Base-by-base conservation (phyloP, 2,113 vertebrate genomes). In the Picathartes gymnocephalus region DNA sequence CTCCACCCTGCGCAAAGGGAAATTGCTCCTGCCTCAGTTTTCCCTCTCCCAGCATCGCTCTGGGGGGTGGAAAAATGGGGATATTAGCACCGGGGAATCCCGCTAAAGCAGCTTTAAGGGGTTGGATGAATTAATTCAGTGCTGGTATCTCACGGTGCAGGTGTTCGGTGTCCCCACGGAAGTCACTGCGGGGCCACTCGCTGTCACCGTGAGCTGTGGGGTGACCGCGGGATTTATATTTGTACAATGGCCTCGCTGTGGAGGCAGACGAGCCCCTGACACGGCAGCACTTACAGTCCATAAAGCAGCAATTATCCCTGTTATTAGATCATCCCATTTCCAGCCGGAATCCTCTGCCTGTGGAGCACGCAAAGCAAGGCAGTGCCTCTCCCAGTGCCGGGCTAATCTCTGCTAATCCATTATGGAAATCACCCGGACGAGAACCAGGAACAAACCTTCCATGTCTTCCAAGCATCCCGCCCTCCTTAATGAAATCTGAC, bases 271-370 rank as follows among this genome's bases (percentile, higher is more conserved):
- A 86, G 94, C 69, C 56, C 78, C 86, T 95, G 92, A 77, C 92
- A 95, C 10, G 93, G 86, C 93, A 89, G 78, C 73, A 84, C 93
- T 95, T 76, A 79, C 2, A 95, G 95, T 79, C 96, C 92, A 96
- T 93, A 95, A 95, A 95, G 66, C 94, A 92, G 95, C 94, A 95
- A 96, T 95, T 96, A 95, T 72, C 89, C 89, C 93, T 54, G 81
- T 95, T 95, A 95, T 95, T 97, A 97, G 95, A 95, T 95, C 95
- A 97, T 92, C 91, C 78, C 94, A 85, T 93, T 95, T 95, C 62
- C 86, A 95, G 89, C 70, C 93, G 61, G 93, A 95, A 95, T 95
- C 91, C 89, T 95, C 30, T 28, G 91, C 89, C 91, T 76, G 90
- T 50, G 91, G 93, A 91, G 81, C 91, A 65, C 42, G 96, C 91